Conservation (phyloP, 2,888 invertebrate genomes). For the Nemotelus nigrinus region DNA sequence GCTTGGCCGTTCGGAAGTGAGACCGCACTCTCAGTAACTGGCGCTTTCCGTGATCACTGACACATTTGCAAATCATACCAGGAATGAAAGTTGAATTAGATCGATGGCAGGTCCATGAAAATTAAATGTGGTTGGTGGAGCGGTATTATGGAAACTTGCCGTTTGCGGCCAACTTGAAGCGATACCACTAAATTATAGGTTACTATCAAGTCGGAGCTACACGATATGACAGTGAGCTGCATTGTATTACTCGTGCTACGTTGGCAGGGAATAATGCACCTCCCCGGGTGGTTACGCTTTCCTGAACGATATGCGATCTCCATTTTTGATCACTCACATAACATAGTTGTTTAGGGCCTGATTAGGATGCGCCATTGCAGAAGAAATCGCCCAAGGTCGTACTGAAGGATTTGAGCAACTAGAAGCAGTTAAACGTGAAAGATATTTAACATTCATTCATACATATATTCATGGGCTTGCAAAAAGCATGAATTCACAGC, state of each 20-base stretch:
- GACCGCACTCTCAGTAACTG: background rate
- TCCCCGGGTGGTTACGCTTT: slow-evolving; percentile 34
- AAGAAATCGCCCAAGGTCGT: too few relatives aligned
- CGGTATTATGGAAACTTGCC: background rate
- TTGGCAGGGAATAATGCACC: slow-evolving; percentile 38
- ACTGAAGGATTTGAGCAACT: too few relatives aligned
- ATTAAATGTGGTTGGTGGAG: background rate
- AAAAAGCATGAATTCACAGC: too few relatives aligned
- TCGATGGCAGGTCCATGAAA: background rate
- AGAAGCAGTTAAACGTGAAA: too few relatives aligned
- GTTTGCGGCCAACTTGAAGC: background rate
- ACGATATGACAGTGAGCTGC: slow-evolving; percentile 12
- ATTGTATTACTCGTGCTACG: slow-evolving; percentile 9
- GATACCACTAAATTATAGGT: slow-evolving; percentile 34
- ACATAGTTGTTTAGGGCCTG: background rate
- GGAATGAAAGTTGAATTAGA: too few relatives aligned
- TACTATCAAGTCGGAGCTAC: background rate
- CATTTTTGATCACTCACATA: background rate
- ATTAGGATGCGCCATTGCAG: background rate
- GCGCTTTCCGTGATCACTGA: background rate
- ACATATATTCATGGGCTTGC: too few relatives aligned
- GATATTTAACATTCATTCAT: too few relatives aligned
- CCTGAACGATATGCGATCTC: slow-evolving; percentile 10
- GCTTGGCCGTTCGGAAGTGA: background rate
- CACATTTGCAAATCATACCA: background rate